Conservation (phyloP, 2,888 invertebrate species). For the Parapristionchus giblindavisi region DNA sequence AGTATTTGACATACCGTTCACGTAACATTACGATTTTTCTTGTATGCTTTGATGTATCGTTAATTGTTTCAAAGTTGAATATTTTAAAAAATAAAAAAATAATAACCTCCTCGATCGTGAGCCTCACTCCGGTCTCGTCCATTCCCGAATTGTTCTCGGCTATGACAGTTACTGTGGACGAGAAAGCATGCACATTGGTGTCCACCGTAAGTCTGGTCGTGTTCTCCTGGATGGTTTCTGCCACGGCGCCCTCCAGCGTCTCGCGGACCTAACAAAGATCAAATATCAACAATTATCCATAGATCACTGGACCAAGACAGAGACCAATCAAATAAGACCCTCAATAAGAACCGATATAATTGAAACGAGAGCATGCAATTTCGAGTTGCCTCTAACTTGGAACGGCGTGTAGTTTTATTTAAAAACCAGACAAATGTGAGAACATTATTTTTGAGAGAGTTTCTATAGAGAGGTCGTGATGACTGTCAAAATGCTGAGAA, state of each 20-base stretch:
- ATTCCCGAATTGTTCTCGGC: constrained; percentile 63
- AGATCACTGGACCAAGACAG: no score
- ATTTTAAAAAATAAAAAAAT: neutral
- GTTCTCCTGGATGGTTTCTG: constrained; percentile 50
- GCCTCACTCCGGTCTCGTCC: constrained; percentile 61
- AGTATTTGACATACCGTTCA: neutral
- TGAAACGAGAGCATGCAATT: no score
- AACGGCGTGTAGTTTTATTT: no score
- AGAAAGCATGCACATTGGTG: constrained; percentile 45
- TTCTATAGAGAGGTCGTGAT: no score
- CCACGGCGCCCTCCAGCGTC: constrained; percentile 58
- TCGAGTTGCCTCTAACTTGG: no score
- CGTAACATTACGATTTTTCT: neutral
- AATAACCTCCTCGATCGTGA: constrained; percentile 52
- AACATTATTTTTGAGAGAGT: no score
- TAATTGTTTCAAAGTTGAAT: neutral
- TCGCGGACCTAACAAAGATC: constrained; percentile 56
- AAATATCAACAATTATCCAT: no score
- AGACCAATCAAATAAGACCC: no score
- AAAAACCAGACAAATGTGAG: no score
- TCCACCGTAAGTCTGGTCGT: constrained; percentile 52
- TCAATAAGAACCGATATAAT: no score
- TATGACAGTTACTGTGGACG: constrained; percentile 55
- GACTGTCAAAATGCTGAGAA: no score
- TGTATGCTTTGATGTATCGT: neutral